Conservation (phyloP, 1,140 invertebrate species). For the Heliconius himera region DNA sequence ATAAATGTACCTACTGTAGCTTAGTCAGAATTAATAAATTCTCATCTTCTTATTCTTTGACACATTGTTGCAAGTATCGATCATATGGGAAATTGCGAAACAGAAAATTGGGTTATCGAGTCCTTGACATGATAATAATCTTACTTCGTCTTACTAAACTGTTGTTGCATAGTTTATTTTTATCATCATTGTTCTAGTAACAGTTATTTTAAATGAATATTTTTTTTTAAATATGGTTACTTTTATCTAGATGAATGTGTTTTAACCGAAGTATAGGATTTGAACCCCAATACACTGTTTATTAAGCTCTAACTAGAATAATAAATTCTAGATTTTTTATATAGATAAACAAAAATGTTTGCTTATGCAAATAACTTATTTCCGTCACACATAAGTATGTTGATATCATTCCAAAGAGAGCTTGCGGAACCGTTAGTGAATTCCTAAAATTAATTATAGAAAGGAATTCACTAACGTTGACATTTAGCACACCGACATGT, state of each 20-base stretch:
- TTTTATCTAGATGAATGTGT: neutral
- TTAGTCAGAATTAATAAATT: neutral
- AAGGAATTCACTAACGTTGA: neutral
- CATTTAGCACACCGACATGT: neutral
- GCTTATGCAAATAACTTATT: neutral
- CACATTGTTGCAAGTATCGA: constrained; percentile 22
- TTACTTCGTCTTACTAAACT: constrained; percentile 18
- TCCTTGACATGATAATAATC: constrained; percentile 53
- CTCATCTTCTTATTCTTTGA: constrained; percentile 23
- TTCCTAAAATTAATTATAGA: constrained; percentile 32
- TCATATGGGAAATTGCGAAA: constrained; percentile 38
- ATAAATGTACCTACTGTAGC: neutral
- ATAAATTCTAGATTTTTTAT: too few species aligned
- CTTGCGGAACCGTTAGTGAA: constrained; percentile 19
- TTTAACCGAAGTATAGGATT: too few species aligned
- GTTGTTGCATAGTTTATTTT: neutral
- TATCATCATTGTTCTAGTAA: neutral
- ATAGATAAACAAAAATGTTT: neutral
- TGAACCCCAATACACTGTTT: too few species aligned
- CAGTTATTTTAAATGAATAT: neutral
- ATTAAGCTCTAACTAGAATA: too few species aligned
- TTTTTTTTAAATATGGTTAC: neutral
- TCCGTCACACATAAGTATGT: neutral
- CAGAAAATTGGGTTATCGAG: constrained; percentile 58
- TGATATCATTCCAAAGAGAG: constrained; percentile 10